Base-by-base conservation (phyloP, 23 tunicate genomes). In the Phallusia fumigata region DNA sequence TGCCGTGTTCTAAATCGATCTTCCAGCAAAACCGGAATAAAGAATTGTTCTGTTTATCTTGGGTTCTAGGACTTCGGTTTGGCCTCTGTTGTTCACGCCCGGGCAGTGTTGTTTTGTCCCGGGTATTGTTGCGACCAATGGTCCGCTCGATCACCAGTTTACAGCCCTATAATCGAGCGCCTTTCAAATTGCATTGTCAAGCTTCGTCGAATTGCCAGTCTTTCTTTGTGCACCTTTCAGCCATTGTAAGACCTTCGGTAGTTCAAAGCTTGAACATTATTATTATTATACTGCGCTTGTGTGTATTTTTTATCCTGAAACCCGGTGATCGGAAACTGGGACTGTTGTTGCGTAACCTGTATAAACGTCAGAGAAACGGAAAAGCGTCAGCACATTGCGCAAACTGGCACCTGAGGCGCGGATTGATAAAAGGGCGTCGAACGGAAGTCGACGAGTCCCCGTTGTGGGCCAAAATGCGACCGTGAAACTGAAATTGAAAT, bases 101-200 rank as follows among this genome's bases (percentile, higher is more conserved):
- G 8, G 69, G 3, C 69, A 24, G 69, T 58, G 69, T 58, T 58
- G 69, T 58, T 58, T 24, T 24, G 5, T 24, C 28, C 69, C 28
- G 5, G 2, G 69, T 13, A 58, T 58, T 58, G 69, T 58, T 58
- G 69, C 69, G 69, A 11, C 28, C 69, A 24, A 58, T 58, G 28
- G 69, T 24, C 8, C 26, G 3, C 69, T 58, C 69, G 69, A 58
- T 58, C 69, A 21, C 69, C 28, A 3, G 28, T 21, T 22, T 58
- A 58, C 69, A 22, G 69, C 69, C 58, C 69, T 58, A 58, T 58
- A 58, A 58, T 58, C 69, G 69, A 58, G 69, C 69, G 1, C 69
- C 69, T 22, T 22, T 58, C 69, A 24, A 24, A 21, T 24, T 11
- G 15, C 69, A 6, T 58, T 58, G 69, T 58, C 2, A 24, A 24